Percentiles rank a stretch among this genome's conserved stretches.
Conservation (phyloP, 2,888 invertebrate genomes). For the Leptinotarsa peninsularis region DNA sequence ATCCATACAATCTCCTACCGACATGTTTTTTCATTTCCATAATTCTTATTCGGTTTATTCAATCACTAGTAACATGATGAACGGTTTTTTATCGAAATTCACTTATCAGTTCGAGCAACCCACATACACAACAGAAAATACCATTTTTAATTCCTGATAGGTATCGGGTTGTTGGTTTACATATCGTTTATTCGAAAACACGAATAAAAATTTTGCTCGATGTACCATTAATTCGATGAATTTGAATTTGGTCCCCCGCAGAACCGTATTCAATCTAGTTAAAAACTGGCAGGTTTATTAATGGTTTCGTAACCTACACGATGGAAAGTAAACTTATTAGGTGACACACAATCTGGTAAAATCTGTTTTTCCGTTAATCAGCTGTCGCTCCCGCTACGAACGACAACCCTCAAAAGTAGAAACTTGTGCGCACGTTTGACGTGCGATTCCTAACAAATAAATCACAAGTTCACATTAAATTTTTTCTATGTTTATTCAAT, state of each 20-base stretch:
- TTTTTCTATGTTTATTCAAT: too few species aligned
- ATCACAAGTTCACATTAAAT: too few species aligned
- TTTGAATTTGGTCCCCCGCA: background rate
- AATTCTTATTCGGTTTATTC: conserved; percentile 5
- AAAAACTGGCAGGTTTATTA: too few species aligned
- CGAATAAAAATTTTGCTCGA: conserved; percentile 1
- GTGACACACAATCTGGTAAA: too few species aligned
- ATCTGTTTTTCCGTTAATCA: too few species aligned
- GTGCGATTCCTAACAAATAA: too few species aligned
- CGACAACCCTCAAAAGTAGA: too few species aligned
- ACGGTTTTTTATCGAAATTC: conserved; percentile 28
- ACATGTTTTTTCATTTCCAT: background rate
- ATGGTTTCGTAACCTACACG: too few species aligned
- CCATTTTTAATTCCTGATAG: conserved; percentile 32
- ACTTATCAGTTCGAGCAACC: conserved; percentile 33
- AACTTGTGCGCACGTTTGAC: too few species aligned
- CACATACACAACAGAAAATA: conserved; percentile 28
- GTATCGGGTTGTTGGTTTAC: conserved; percentile 29
- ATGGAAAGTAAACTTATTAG: too few species aligned
- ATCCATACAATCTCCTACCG: background rate
- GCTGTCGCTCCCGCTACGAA: too few species aligned
- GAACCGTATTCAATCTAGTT: background rate
- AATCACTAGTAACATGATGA: conserved; percentile 5
- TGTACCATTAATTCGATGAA: background rate
- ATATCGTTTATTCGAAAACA: conserved; percentile 18